A percentile compares a stretch with the other conserved stretches of the same genome.
Conservation (phyloP, 2,113 vertebrate species). For the Oryzias curvinotus region DNA sequence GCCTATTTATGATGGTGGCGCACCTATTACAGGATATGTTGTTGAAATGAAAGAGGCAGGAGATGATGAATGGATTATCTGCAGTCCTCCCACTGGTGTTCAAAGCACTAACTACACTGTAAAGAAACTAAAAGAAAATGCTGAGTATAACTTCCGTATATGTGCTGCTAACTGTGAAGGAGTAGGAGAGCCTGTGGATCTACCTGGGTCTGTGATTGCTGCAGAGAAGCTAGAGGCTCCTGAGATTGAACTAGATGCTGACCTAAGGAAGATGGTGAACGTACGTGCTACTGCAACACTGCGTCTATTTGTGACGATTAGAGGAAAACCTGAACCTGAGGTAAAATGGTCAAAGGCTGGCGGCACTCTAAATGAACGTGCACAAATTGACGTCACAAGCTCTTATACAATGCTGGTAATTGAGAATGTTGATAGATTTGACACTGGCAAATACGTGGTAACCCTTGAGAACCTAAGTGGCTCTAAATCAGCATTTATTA, state of each 20-base stretch:
- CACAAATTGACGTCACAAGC: constrained; percentile 93
- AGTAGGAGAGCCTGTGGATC: constrained; percentile 87
- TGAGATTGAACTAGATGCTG: constrained; percentile 96
- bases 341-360: constrained; percentile 96
- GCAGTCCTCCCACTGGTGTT: constrained; percentile 86
- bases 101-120: constrained; percentile 88
- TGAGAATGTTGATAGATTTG: constrained; percentile 96
- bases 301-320: constrained; percentile 94
- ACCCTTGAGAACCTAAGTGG: constrained; percentile 94
- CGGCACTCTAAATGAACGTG: constrained; percentile 85
- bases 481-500: constrained; percentile 94
- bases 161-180: constrained; percentile 94
- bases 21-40: constrained; percentile 87
- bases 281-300: constrained; percentile 88
- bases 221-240: constrained; percentile 91
- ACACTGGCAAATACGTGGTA: constrained; percentile 93
- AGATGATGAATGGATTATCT: constrained; percentile 89
- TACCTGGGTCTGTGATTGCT: constrained; percentile 86
- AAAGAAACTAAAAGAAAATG: constrained; percentile 92
- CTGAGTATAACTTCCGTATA: constrained; percentile 93
- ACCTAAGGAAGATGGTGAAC: constrained; percentile 93
- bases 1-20: constrained; percentile 96
- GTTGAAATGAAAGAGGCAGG: constrained; percentile 88
- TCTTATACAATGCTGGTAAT: constrained; percentile 97
- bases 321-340: constrained; percentile 95